Conservation (phyloP, 2,888 invertebrate species). For the Chrysina gloriosa region DNA sequence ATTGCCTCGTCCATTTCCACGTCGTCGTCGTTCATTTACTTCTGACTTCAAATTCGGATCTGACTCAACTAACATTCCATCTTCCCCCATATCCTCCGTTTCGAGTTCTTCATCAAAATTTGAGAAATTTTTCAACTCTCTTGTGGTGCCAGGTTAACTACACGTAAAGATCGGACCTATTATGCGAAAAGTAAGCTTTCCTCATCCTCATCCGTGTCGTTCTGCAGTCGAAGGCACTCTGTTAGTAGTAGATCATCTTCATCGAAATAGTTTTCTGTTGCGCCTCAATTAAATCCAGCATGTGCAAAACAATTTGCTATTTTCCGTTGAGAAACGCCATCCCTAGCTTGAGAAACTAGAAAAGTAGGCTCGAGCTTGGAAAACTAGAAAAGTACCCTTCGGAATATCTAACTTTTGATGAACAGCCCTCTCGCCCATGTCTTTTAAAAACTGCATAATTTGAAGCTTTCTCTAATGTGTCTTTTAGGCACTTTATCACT, state of each 20-base stretch:
- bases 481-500: no score
- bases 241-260: conserved; percentile 20
- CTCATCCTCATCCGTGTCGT: conserved; percentile 21
- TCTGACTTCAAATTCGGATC: background rate
- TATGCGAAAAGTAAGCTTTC: conserved; percentile 23
- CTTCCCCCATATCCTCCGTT: conserved; percentile 4
- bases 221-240: conserved; percentile 23
- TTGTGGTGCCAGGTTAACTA: background rate
- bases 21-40: background rate
- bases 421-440: no score
- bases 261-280: conserved; percentile 13
- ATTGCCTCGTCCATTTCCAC: background rate
- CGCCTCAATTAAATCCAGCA: conserved; percentile 19
- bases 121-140: background rate
- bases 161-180: no score
- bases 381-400: no score
- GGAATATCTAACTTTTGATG: no score
- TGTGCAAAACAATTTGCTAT: conserved; percentile 25
- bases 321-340: no score
- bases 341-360: no score
- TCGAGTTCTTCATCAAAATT: conserved; percentile 4
- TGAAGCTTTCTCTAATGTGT: no score
- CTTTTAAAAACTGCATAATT: no score
- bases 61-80: background rate
- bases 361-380: no score